Evolutionary conservation across 2,113 vertebrate species (phyloP).

Genomic region (Caretta caretta): DNA sequence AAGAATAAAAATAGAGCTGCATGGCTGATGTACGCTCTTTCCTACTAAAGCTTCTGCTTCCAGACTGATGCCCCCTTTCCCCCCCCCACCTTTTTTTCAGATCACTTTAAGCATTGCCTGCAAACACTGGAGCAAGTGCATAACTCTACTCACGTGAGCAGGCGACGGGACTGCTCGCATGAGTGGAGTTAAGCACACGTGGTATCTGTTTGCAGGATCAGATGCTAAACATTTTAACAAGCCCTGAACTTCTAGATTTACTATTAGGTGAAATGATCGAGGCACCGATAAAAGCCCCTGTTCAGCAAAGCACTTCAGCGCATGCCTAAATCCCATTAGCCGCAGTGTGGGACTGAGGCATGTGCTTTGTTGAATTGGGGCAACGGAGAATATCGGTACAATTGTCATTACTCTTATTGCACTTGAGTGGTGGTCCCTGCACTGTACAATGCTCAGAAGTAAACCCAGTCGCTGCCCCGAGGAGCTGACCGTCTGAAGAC

Average conservation of each 20-base stretch:
- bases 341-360: neutral
- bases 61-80: neutral
- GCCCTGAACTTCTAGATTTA: neutral
- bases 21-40: no score
- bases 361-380: neutral
- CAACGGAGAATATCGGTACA: neutral
- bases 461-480: conserved; percentile 20
- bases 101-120: neutral
- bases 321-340: neutral
- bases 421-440: neutral
- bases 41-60: neutral
- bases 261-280: neutral
- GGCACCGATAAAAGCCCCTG: neutral
- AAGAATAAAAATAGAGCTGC: neutral
- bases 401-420: conserved; percentile 2
- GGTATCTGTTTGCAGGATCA: neutral
- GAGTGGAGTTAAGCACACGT: accelerated
- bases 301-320: neutral
- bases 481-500: conserved; percentile 3
- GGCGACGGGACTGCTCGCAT: neutral
- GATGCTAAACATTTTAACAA: neutral
- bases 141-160: neutral
- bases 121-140: neutral
- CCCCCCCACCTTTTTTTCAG: no score
- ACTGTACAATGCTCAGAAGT: neutral